phyloP scores from a whole-genome alignment of 2,113 vertebrate genomes.

The Cebidichthys violaceus region DNA sequence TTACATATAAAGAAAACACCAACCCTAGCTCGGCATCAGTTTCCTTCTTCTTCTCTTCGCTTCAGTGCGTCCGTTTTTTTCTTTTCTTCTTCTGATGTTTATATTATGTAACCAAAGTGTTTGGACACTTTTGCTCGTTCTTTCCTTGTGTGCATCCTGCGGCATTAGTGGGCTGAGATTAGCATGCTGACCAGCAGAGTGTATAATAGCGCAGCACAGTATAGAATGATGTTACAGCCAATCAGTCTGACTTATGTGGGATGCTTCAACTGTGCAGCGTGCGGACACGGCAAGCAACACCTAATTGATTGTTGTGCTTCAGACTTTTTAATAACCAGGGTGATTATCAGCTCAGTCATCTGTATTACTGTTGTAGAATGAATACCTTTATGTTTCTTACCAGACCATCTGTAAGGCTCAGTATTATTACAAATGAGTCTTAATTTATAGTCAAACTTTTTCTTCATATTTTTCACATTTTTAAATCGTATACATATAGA shows the following conservation, averaged over 20 bases:
- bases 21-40: conserved; percentile 26
- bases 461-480: neutral
- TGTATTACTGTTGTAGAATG: neutral
- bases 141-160: conserved; percentile 39
- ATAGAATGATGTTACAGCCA: neutral
- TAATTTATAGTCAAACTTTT: neutral
- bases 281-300: neutral
- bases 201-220: neutral
- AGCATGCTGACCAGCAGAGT: neutral
- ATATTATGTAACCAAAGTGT: conserved; percentile 62
- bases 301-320: neutral
- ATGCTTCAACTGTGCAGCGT: conserved; percentile 11
- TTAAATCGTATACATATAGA: too few relatives aligned
- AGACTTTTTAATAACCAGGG: neutral
- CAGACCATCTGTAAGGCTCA: neutral
- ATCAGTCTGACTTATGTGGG: conserved; percentile 15
- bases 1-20: neutral
- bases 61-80: conserved; percentile 17
- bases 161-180: conserved; percentile 9
- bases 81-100: conserved; percentile 10
- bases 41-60: neutral
- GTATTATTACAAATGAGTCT: neutral
- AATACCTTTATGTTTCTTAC: neutral
- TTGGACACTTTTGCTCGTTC: conserved; percentile 49
- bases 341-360: neutral